phyloP scores from a whole-genome alignment of 2,888 invertebrate genomes.

The Teleogryllus oceanicus region DNA sequence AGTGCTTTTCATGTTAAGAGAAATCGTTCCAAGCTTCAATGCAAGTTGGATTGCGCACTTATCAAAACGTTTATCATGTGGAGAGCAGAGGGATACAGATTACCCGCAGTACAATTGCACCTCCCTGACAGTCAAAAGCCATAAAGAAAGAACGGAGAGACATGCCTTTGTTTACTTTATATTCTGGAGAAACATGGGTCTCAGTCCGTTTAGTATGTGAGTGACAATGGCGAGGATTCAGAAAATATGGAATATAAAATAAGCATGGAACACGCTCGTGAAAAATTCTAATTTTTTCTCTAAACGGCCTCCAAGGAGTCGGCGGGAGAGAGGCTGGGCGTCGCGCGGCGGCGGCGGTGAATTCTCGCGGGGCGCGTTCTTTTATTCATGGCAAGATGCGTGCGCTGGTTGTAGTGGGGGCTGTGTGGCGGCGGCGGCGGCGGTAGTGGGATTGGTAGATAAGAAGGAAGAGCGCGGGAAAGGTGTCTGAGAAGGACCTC shows the following conservation, averaged over 20 bases:
- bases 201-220: not conserved
- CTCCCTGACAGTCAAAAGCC: no score
- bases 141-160: no score
- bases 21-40: no score
- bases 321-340: not conserved
- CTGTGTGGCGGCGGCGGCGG: not conserved
- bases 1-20: no score
- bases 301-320: not conserved
- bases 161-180: no score
- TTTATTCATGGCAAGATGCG: not conserved
- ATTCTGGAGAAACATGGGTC: no score
- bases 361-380: not conserved
- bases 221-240: not conserved
- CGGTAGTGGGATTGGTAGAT: not conserved
- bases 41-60: no score
- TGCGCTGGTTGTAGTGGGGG: not conserved
- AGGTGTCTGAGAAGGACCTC: no score
- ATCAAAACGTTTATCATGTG: no score
- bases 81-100: no score
- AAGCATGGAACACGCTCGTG: constrained; percentile 1
- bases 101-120: no score
- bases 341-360: not conserved
- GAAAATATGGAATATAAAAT: not conserved
- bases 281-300: not conserved
- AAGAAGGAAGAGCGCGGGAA: no score